Conservation (phyloP, 2,888 invertebrate genomes). For the Xestia ashworthii region DNA sequence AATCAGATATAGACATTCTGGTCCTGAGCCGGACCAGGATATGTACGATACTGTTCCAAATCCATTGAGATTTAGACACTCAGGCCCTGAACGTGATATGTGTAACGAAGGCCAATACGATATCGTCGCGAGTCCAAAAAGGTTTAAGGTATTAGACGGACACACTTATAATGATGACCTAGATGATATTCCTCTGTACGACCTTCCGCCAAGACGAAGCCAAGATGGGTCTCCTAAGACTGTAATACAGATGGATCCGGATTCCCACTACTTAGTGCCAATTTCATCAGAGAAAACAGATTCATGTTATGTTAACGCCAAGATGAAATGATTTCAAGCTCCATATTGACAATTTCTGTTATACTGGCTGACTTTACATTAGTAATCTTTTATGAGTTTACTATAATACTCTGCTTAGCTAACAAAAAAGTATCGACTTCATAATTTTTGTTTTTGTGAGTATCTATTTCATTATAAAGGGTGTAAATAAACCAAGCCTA, state of each 20-base stretch:
- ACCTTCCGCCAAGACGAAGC: conserved; percentile 41
- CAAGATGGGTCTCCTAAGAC: conserved; percentile 13
- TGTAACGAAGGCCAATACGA: conserved; percentile 44
- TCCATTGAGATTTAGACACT: not conserved
- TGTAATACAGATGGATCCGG: conserved; percentile 49
- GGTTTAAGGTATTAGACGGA: not conserved
- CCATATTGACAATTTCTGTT: not conserved
- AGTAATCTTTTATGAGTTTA: not conserved
- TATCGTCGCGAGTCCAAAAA: conserved; percentile 40
- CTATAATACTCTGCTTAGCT: not conserved
- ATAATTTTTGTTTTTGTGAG: not conserved
- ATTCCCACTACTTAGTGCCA: conserved; percentile 51
- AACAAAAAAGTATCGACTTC: not conserved
- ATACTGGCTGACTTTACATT: not conserved
- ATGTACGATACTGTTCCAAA: conserved; percentile 17
- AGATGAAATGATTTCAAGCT: not conserved
- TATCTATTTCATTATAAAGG: not conserved
- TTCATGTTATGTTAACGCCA: conserved; percentile 57
- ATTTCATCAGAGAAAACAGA: conserved; percentile 30
- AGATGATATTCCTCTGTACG: conserved; percentile 47
- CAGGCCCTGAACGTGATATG: not conserved
- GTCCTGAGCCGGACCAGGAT: not conserved
- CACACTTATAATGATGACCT: conserved; percentile 12
- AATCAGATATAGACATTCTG: conserved; percentile 18
- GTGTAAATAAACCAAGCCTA: too few species aligned